Percentiles rank a stretch among this genome's conserved stretches.
These are phyloP conservation scores for Ancistrus triradiatus DNA, from an alignment of 2,113 vertebrate species.

Conservation along the genomic window DNA sequence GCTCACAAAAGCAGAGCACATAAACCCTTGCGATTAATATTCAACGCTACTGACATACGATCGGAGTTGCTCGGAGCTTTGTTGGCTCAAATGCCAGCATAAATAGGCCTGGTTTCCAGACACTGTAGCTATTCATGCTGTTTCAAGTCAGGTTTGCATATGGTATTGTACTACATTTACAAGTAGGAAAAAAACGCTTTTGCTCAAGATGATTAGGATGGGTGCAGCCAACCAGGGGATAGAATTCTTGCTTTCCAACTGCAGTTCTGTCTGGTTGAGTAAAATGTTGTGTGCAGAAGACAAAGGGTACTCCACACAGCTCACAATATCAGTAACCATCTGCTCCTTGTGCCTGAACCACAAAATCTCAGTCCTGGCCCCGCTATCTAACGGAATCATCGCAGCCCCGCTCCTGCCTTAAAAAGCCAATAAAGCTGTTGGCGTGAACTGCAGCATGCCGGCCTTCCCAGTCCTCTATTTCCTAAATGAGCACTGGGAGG, in stretches of 20 bases:
- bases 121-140: constrained; percentile 41
- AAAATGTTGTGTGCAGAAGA: no score
- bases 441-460: constrained; percentile 15
- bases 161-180: constrained; percentile 6
- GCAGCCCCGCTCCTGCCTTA: constrained; percentile 14
- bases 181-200: constrained; percentile 20
- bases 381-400: background rate
- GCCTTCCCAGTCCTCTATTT: constrained; percentile 23
- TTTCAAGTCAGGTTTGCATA: constrained; percentile 2
- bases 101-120: constrained; percentile 11
- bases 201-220: background rate
- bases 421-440: constrained; percentile 14
- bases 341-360: background rate
- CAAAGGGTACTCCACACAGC: no score
- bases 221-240: background rate
- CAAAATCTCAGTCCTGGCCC: constrained; percentile 12
- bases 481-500: constrained; percentile 33
- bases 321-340: background rate
- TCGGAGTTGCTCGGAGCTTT: background rate
- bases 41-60: background rate
- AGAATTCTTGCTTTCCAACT: background rate
- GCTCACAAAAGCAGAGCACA: constrained; percentile 12
- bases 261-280: background rate
- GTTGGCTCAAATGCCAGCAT: constrained; percentile 2
- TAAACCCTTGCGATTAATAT: background rate